Percentiles rank a stretch among this genome's conserved stretches.
Evolutionary conservation across 2,113 vertebrate species (phyloP).

Genomic region (Etia nguti): DNA sequence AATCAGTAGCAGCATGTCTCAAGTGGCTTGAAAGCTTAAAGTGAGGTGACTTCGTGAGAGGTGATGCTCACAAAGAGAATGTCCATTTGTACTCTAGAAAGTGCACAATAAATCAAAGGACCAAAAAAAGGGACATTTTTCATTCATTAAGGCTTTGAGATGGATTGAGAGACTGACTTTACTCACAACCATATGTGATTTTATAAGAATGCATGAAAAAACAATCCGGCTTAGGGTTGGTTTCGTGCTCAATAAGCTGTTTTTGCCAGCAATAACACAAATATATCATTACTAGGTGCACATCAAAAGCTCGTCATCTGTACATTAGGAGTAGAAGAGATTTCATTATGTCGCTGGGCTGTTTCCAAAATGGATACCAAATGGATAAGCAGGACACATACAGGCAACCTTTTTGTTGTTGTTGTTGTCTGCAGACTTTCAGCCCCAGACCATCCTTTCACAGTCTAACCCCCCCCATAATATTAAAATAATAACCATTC

Average conservation of each 20-base stretch:
- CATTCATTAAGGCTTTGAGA: background rate
- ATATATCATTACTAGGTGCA: background rate
- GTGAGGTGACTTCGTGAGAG: background rate
- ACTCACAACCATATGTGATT: background rate
- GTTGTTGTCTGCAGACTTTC: background rate
- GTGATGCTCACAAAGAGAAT: constrained; percentile 15
- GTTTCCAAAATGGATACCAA: background rate
- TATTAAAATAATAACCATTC: background rate
- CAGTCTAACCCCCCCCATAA: too few relatives aligned
- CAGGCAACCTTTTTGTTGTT: background rate
- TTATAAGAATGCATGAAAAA: background rate
- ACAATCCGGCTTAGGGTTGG: background rate
- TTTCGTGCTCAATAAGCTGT: background rate
- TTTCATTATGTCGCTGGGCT: background rate
- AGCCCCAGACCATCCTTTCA: background rate
- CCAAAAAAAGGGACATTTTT: background rate
- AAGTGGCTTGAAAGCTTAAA: constrained; percentile 19
- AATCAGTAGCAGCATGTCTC: constrained; percentile 52
- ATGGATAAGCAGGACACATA: background rate
- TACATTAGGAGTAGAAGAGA: background rate
- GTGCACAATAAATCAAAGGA: background rate
- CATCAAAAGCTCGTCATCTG: background rate
- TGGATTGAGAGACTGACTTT: background rate
- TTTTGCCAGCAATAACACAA: background rate
- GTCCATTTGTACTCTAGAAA: background rate